Base-by-base conservation (phyloP, 2,888 invertebrate species). In the Synergus japonicus region DNA sequence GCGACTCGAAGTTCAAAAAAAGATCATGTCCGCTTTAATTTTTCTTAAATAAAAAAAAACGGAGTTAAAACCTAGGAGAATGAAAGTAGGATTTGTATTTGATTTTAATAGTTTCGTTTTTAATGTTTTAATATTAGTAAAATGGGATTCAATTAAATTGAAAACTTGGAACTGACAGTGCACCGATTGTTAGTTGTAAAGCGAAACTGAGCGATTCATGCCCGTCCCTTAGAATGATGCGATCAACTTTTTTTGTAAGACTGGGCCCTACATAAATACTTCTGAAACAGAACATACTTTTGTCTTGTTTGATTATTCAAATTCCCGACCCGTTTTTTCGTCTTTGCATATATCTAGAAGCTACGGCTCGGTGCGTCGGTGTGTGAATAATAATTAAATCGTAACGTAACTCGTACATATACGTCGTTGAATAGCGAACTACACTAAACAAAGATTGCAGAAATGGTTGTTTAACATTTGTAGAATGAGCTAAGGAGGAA, bases 41-140 rank as follows among this genome's bases (percentile, higher is more conserved):
- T 90, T 90, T 89, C 88, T 49, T 88, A 86, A 89, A 89, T 86
- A 85, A 85, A 86, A 86, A 87, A 84, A 81, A 84, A 80, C 84
- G 81, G 84, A 81, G 80, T 83, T 81, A 81, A 83, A 81, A 85
- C 85, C 88, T 90, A 89, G 91, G 89, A 89, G 90, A 91, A 89
- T 90, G 91, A 91, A 91, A 91, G 92, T 92, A 92, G 92, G 91
- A 91, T 91, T 92, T 91, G 89, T 92, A 92, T 91, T 91, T 91
- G 86, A 91, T 90, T 89, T 89, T 86, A 87, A 90, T 91, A 91
- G 89, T 91, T 89, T 91, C 90, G 90, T 92, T 91, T 90, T 88
- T 87, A 90, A 90, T 90, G 85, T 89, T 90, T 89, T 91, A 90
- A 89, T 88, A 88, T 90, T 89, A 90, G 89, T 89, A 88, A 86